A percentile compares a stretch with the other conserved stretches of the same genome.
Evolutionary conservation across 2,113 vertebrate genomes (phyloP).

Genomic region (Apodemus sylvaticus): DNA sequence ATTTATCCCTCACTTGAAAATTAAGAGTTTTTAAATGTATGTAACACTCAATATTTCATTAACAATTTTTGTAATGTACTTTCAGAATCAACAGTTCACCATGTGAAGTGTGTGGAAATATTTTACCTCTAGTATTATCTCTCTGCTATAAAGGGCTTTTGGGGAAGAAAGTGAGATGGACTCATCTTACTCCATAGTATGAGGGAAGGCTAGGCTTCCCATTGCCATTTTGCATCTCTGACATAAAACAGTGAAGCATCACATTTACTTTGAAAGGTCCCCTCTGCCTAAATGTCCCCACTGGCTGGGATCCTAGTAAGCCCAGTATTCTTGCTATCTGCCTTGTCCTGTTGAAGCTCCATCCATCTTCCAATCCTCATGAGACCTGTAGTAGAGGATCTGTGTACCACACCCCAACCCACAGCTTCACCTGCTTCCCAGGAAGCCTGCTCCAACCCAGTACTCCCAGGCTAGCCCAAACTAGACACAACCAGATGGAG

Average conservation of each 20-base stretch:
- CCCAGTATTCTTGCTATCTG: too few relatives aligned
- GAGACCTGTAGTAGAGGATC: too few relatives aligned
- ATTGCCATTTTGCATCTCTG: background rate
- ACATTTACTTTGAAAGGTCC: slow-evolving; percentile 30
- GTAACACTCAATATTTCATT: background rate
- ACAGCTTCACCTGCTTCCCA: too few relatives aligned
- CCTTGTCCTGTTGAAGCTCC: too few relatives aligned
- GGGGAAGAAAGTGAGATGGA: background rate
- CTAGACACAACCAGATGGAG: too few relatives aligned
- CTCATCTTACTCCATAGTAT: background rate
- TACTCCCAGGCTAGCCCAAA: too few relatives aligned
- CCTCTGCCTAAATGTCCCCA: too few relatives aligned
- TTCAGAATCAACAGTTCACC: background rate
- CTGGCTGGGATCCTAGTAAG: too few relatives aligned
- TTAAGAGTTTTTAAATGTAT: background rate
- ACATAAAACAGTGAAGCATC: slow-evolving; percentile 27
- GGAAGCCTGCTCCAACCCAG: too few relatives aligned
- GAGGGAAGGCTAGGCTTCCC: background rate
- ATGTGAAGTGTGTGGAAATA: background rate
- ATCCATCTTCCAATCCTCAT: too few relatives aligned
- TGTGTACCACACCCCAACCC: too few relatives aligned
- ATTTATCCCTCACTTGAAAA: background rate
- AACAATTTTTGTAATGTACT: background rate
- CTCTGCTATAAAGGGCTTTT: background rate
- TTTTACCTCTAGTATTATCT: background rate